A percentile compares a stretch with the other conserved stretches of the same genome.
Evolutionary conservation across 2,113 vertebrate genomes (phyloP).

Genomic region (Scopus umbretta): DNA sequence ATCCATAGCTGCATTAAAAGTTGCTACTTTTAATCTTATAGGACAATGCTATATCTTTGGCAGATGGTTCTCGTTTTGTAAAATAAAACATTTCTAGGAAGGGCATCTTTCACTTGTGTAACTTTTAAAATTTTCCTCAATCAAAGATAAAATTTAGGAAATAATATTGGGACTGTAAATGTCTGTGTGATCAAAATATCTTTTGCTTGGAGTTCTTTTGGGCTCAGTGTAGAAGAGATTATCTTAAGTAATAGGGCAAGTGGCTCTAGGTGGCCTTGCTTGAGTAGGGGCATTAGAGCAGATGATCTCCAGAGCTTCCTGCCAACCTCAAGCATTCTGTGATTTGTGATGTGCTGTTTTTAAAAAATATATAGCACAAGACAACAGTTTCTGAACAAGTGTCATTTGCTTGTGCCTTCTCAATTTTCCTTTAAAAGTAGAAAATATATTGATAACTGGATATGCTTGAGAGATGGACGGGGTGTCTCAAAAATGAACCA

Average conservation of each 20-base stretch:
- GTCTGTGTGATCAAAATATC: background rate
- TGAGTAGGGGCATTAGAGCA: fast-evolving
- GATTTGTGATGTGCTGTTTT: background rate
- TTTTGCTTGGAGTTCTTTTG: background rate
- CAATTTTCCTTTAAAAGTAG: background rate
- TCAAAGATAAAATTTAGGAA: background rate
- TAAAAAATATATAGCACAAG: background rate
- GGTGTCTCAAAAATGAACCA: background rate
- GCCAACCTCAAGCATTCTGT: background rate
- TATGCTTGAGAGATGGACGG: background rate
- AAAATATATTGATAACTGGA: background rate
- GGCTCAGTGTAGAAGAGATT: background rate
- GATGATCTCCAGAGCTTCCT: background rate
- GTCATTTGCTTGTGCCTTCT: background rate
- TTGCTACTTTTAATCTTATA: background rate
- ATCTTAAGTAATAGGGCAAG: background rate
- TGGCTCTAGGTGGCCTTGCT: background rate
- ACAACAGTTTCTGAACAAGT: background rate
- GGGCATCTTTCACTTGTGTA: background rate
- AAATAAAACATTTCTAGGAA: background rate
- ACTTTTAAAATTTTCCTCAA: background rate
- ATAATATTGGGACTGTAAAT: background rate
- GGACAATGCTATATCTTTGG: background rate
- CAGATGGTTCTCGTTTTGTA: background rate
- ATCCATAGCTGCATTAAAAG: background rate